These are phyloP conservation scores for Drosophila biarmipes DNA, from an alignment of 1,140 invertebrate genomes.

Conservation along the genomic window DNA sequence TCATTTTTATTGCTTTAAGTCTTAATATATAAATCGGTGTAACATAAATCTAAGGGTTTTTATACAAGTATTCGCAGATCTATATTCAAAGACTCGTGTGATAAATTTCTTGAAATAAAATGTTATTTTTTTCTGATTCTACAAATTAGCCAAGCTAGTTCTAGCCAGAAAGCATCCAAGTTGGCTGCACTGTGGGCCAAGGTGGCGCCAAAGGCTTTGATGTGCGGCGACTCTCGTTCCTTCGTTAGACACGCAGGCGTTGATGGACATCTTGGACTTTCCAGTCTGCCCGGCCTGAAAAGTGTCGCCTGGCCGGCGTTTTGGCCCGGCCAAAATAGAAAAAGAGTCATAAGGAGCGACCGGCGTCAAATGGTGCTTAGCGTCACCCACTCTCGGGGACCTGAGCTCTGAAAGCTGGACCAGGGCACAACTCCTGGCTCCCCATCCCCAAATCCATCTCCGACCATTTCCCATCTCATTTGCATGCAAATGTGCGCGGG, in stretches of 20 bases:
- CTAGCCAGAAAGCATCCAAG: background rate
- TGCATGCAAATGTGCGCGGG: conserved; percentile 82
- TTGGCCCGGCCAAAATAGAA: conserved; percentile 22
- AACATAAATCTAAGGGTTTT: too few relatives aligned
- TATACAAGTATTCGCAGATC: too few relatives aligned
- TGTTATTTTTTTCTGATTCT: too few relatives aligned
- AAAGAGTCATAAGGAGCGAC: conserved; percentile 27
- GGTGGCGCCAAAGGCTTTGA: conserved; percentile 79
- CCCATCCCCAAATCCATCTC: conserved; percentile 9
- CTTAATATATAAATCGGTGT: too few relatives aligned
- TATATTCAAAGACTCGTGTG: too few relatives aligned
- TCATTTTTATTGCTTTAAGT: too few relatives aligned
- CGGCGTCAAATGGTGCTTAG: conserved; percentile 78
- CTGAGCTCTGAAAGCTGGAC: conserved; percentile 17
- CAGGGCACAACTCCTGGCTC: conserved; percentile 32
- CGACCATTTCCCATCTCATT: conserved; percentile 56
- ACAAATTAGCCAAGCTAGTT: background rate
- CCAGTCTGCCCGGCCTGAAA: conserved; percentile 42
- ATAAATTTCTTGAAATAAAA: too few relatives aligned
- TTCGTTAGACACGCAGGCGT: conserved; percentile 81
- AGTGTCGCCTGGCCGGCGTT: conserved; percentile 59
- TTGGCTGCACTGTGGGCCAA: conserved; percentile 28
- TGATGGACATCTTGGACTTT: conserved; percentile 76
- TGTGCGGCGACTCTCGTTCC: conserved; percentile 60
- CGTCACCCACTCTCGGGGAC: conserved; percentile 68